Evolutionary conservation across 2,797 vertebrate genomes (phyloP), one percentile per base, ranked within the genome.

Genomic region (Enteromius paludinosus): DNA sequence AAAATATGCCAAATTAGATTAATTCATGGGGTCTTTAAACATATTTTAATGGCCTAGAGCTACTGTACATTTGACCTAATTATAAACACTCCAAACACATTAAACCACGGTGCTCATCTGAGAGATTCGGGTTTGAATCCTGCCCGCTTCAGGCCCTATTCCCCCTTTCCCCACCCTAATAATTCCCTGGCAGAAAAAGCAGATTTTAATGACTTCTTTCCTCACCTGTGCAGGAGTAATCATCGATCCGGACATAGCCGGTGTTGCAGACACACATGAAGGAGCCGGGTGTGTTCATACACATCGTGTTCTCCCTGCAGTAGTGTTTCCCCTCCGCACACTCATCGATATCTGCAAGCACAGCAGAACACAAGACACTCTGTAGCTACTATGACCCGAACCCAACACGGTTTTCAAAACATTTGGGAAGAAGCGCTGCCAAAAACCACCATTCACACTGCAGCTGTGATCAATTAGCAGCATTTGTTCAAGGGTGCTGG

Each of bases 161-260:
- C 15, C 15, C 15, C 3, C 18, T 65, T 17, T 65, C 7, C 20
- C 6, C 41, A 28, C 8, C 23, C 25, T 18, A 12, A 20, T 6
- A 6, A 1, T 11, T n/a, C 28, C 5, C 5, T n/a, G 45, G n/a
- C 12, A n/a, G 28, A 68, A 68, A 68, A 73, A 33, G 8, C 11
- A 23, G 4, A 14, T 52, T n/a, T 68, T 18, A 79, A 79, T 59
- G 65, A 41, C 5, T 25, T 25, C 17, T 6, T 54, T 79, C 71
- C 90, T 91, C 93, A 97, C 96, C 96, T 90, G 96, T 96, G 83
- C 96, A 97, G 0, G 96, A 96, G 66, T 96, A 97, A 83, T 97
- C 96, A 81, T 97, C 96, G 20, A 97, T 96, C 74, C 95, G 93
- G 87, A 97, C 94, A 79, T 95, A 96, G 4, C 96, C 96, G 0